Evolutionary conservation across 2,113 vertebrate genomes (phyloP).

Genomic region (Platichthys stellatus): DNA sequence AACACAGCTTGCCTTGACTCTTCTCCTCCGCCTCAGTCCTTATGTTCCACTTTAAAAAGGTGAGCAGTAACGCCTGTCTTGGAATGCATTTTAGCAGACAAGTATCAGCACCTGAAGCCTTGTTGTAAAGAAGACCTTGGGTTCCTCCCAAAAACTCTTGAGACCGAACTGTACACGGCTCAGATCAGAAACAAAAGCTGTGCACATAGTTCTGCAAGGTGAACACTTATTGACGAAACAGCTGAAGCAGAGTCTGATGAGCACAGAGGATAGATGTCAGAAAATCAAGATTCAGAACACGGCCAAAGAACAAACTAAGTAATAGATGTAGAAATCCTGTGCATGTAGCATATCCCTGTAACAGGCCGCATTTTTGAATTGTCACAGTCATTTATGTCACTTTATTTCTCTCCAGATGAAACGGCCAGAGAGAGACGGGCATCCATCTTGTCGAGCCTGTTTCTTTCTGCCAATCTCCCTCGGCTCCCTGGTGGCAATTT

Average conservation of each 20-base stretch:
- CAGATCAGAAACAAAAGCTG: constrained; percentile 13
- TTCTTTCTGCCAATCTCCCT: constrained; percentile 53
- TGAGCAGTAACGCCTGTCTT: background rate
- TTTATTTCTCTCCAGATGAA: constrained; percentile 36
- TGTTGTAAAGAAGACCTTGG: background rate
- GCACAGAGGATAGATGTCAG: constrained; percentile 9
- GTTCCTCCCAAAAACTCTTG: background rate
- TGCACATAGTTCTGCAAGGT: background rate
- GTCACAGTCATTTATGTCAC: constrained; percentile 31
- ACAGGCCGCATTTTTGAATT: constrained; percentile 16
- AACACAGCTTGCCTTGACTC: constrained; percentile 29
- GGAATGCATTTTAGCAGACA: background rate
- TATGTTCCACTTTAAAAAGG: constrained; percentile 4
- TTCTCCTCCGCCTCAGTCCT: constrained; percentile 1
- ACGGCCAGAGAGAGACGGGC: constrained; percentile 25
- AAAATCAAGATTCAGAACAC: constrained; percentile 2
- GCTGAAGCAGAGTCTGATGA: constrained; percentile 24
- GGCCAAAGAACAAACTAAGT: background rate
- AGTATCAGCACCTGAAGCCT: background rate
- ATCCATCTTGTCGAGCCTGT: constrained; percentile 44
- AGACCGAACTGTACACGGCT: background rate
- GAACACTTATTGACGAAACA: constrained; percentile 36
- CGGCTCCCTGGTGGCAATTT: constrained; percentile 55
- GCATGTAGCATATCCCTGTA: constrained; percentile 7
- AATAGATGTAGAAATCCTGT: background rate